Conservation (phyloP, 2,797 vertebrate species). For the Hipposideros larvatus region DNA sequence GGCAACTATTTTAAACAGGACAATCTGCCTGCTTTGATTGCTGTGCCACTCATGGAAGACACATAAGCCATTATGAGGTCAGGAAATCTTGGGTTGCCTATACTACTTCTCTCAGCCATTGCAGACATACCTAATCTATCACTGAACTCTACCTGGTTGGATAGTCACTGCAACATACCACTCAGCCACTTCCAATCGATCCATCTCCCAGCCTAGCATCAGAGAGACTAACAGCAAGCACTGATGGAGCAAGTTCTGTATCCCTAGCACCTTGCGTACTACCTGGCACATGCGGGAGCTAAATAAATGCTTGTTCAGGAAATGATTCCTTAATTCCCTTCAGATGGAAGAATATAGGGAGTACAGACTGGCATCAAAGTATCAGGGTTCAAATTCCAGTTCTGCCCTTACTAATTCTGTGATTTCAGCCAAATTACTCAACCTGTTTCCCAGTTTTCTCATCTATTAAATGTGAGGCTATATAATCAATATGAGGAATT, state of each 20-base stretch:
- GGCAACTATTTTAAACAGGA: not conserved
- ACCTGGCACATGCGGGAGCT: not conserved
- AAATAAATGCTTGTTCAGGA: constrained; percentile 14
- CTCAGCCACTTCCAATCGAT: not conserved
- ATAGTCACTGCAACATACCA: not conserved
- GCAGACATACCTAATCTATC: not conserved
- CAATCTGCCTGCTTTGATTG: not conserved
- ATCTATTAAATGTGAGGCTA: not conserved
- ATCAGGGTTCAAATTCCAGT: not conserved
- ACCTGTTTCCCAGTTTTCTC: constrained; percentile 32
- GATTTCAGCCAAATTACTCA: not conserved
- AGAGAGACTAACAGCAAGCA: not conserved
- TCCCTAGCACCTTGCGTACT: not conserved
- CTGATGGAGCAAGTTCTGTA: not conserved
- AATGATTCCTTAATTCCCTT: not conserved
- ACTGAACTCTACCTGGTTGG: not conserved
- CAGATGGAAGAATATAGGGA: not conserved
- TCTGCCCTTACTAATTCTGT: not conserved
- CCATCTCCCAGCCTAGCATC: not conserved
- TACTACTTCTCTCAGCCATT: not conserved
- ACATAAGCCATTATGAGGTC: not conserved
- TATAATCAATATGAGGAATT: not conserved
- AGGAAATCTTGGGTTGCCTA: not conserved
- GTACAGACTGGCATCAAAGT: not conserved
- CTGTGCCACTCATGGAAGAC: not conserved